Evolutionary conservation across 2,113 vertebrate genomes (phyloP).

Genomic region (Chionis minor): DNA sequence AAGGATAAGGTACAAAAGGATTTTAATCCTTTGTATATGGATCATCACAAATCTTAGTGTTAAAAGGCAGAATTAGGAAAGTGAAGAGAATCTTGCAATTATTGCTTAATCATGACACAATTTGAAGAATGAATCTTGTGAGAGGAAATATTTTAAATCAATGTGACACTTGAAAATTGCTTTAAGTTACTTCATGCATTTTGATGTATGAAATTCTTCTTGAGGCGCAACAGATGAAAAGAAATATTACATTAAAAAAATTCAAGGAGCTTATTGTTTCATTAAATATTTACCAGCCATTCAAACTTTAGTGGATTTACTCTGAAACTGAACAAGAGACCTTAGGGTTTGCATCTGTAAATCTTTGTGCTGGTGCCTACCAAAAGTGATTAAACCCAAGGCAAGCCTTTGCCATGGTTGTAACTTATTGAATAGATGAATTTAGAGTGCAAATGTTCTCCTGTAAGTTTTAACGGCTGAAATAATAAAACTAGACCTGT

Average conservation of each 20-base stretch:
- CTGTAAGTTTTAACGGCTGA: background rate
- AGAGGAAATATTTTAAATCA: conserved; percentile 46
- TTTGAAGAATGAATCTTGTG: background rate
- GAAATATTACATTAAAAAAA: conserved; percentile 28
- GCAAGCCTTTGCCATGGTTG: background rate
- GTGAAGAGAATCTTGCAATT: conserved; percentile 4
- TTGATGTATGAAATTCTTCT: conserved; percentile 46
- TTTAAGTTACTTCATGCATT: conserved; percentile 32
- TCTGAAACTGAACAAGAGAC: background rate
- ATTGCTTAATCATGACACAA: conserved; percentile 24
- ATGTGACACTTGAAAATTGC: conserved; percentile 43
- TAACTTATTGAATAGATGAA: background rate
- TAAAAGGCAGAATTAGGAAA: conserved; percentile 22
- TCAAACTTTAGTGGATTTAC: conserved; percentile 46
- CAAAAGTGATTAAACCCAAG: conserved; percentile 12
- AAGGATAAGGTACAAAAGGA: background rate
- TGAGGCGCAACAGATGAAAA: conserved; percentile 41
- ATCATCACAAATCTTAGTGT: background rate
- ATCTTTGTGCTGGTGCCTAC: background rate
- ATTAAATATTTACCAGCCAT: conserved; percentile 55
- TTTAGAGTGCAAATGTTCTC: background rate
- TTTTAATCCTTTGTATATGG: background rate
- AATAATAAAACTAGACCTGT: background rate
- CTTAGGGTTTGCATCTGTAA: conserved; percentile 2
- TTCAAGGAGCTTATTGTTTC: conserved; percentile 34